These are phyloP conservation scores for Luffia ferchaultella DNA, from an alignment of 2,888 invertebrate genomes.

Conservation along the genomic window DNA sequence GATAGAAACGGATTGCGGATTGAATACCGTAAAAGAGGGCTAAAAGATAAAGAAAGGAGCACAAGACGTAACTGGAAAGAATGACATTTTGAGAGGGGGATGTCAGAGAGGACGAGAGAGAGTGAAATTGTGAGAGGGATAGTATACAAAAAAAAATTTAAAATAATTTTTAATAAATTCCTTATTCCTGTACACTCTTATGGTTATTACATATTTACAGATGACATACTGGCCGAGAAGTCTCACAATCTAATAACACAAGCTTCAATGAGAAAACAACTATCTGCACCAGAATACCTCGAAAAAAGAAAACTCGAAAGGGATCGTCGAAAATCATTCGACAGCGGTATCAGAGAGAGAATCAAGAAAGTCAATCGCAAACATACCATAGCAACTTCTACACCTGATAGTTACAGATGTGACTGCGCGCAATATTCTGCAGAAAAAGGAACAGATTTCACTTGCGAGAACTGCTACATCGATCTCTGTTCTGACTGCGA, in stretches of 20 bases:
- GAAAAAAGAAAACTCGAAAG: constrained; percentile 83
- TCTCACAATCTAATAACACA: constrained; percentile 58
- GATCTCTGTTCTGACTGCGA: constrained; percentile 56
- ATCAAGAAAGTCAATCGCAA: constrained; percentile 66
- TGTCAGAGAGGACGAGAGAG: too few species aligned
- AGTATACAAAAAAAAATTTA: too few species aligned
- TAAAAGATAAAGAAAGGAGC: too few species aligned
- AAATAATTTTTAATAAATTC: too few species aligned
- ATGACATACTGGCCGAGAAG: constrained; percentile 70
- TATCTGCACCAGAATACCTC: constrained; percentile 89
- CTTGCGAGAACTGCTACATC: constrained; percentile 50
- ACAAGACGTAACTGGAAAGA: too few species aligned
- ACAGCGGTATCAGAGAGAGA: constrained; percentile 66
- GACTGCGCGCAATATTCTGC: constrained; percentile 44
- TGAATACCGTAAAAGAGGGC: too few species aligned
- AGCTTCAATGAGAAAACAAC: constrained; percentile 74
- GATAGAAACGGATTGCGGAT: too few species aligned
- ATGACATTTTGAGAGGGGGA: too few species aligned
- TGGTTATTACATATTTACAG: too few species aligned
- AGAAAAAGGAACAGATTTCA: constrained; percentile 51
- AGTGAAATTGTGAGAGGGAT: too few species aligned
- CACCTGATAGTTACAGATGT: constrained; percentile 31
- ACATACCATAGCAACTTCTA: constrained; percentile 33
- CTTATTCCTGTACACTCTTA: too few species aligned
- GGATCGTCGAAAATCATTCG: constrained; percentile 70